Percentiles rank a stretch among this genome's conserved stretches.
Evolutionary conservation across 2,113 vertebrate species (phyloP).

Genomic region (Myrmecophaga tridactyla): DNA sequence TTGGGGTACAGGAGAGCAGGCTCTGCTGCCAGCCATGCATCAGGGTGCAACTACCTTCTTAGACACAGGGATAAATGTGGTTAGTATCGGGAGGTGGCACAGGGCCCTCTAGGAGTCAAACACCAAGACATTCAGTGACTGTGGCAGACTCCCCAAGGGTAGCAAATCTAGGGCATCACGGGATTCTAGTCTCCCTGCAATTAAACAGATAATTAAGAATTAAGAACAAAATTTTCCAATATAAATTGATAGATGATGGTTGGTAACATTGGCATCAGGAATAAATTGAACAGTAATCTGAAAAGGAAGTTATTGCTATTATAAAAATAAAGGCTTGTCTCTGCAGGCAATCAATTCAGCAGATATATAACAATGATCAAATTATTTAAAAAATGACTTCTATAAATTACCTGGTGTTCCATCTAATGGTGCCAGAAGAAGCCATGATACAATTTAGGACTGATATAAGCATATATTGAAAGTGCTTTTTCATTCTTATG

Average conservation of each 20-base stretch:
- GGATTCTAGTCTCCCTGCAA: conserved; percentile 72
- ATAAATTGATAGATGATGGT: conserved; percentile 78
- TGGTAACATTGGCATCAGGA: conserved; percentile 73
- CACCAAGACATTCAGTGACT: not conserved
- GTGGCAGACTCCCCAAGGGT: conserved; percentile 70
- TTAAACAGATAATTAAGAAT: conserved; percentile 85
- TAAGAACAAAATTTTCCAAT: conserved; percentile 75
- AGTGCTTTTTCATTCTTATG: conserved; percentile 80
- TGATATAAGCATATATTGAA: conserved; percentile 73
- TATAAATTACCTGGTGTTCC: conserved; percentile 83
- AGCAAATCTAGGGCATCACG: conserved; percentile 54
- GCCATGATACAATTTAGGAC: conserved; percentile 84
- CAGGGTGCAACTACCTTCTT: not conserved
- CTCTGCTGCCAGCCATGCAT: not conserved
- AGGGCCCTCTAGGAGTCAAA: conserved; percentile 29
- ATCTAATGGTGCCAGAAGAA: conserved; percentile 83
- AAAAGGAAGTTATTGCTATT: conserved; percentile 85
- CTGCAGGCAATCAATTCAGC: conserved; percentile 84
- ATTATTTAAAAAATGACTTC: conserved; percentile 81
- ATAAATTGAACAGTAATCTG: conserved; percentile 83
- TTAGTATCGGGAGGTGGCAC: not conserved
- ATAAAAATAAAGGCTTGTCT: conserved; percentile 87
- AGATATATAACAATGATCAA: conserved; percentile 88
- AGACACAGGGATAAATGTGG: not conserved
- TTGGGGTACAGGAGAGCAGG: not conserved